A percentile compares a stretch with the other conserved stretches of the same genome.
phyloP scores from a whole-genome alignment of 2,113 vertebrate genomes.

The Epinephelus lanceolatus region DNA sequence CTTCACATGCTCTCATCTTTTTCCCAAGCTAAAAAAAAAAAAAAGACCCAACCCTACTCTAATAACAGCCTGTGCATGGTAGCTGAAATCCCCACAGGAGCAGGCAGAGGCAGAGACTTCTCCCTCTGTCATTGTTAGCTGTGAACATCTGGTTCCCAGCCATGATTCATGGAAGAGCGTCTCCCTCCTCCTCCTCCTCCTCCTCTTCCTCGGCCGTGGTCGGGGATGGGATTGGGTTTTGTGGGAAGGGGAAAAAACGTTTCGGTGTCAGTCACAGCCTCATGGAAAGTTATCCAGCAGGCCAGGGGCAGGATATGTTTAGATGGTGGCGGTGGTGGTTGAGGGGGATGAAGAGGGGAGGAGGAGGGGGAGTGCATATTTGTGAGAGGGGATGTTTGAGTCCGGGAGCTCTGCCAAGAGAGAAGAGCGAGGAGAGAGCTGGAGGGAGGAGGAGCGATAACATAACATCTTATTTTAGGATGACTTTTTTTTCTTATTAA shows the following conservation, averaged over 20 bases:
- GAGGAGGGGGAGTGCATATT: conserved; percentile 33
- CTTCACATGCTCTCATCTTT: conserved; percentile 44
- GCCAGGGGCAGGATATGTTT: conserved; percentile 74
- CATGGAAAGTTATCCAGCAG: conserved; percentile 75
- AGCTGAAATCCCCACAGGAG: conserved; percentile 44
- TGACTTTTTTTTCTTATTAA: neutral
- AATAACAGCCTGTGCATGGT: conserved; percentile 66
- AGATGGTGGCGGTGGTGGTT: conserved; percentile 61
- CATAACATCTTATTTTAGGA: conserved; percentile 7
- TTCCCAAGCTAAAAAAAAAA: conserved; percentile 72
- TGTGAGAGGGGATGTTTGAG: conserved; percentile 67
- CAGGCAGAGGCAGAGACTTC: conserved; percentile 13
- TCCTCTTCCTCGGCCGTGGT: neutral
- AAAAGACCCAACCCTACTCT: conserved; percentile 6
- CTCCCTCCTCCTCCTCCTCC: neutral
- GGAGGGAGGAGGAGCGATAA: conserved; percentile 9
- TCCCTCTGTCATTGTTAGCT: conserved; percentile 53
- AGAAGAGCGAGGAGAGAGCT: neutral
- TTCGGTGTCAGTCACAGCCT: conserved; percentile 71
- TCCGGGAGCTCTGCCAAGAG: conserved; percentile 58
- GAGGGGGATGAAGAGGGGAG: neutral
- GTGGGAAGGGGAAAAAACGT: conserved; percentile 68
- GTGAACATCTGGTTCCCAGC: conserved; percentile 78
- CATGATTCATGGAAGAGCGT: conserved; percentile 57
- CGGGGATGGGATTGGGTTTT: conserved; percentile 51